Evolutionary conservation across 2,888 invertebrate species (phyloP), one percentile per base, ranked within the genome.

Genomic region (Iselma pallidipennis): DNA sequence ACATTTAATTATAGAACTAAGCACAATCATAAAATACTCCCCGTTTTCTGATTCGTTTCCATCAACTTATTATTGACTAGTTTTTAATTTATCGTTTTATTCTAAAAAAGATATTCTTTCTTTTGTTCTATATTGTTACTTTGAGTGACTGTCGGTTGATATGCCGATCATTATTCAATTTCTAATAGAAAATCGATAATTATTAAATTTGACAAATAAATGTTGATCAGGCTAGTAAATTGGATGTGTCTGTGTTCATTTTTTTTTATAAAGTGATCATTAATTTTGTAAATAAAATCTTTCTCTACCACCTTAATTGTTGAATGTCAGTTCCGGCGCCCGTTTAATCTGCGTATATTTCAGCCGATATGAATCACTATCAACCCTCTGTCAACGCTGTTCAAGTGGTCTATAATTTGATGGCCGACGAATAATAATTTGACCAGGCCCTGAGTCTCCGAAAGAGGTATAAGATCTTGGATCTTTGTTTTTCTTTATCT

Each of bases 371-470:
- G 76, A 76, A 76, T 76, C 76, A 76, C 71, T 71, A 71, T 71
- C 72, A 70, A 66, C 72, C 71, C 70, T 73, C 74, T 78, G 77
- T 77, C 76, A 76, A 74, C 77, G 73, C 71, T 70, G 73, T 72
- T 74, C 23, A 69, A 69, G 69, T 63, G 66, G 70, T 68, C 76
- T 78, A 69, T 78, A 77, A 77, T 78, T 78, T 75, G 67, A 71
- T 68, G 12, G 45, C 45, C 45, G 45, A 10, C 42, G 1, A 42
- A 19, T 6, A 19, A 19, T 42, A n/a, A n/a, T 6, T 23, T 12
- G 4, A 71, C 67, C 68, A 66, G 64, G 66, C 61, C 65, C 70
- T 61, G 70, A 67, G 63, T 59, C 55, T 63, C 66, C 63, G 45
- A 63, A 59, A 62, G 66, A 64, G 60, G 65, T 60, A 59, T 57